Percentiles rank a stretch among this genome's conserved stretches.
Evolutionary conservation across 2,888 invertebrate species (phyloP).

Genomic region (Ennomos fuscantarius): DNA sequence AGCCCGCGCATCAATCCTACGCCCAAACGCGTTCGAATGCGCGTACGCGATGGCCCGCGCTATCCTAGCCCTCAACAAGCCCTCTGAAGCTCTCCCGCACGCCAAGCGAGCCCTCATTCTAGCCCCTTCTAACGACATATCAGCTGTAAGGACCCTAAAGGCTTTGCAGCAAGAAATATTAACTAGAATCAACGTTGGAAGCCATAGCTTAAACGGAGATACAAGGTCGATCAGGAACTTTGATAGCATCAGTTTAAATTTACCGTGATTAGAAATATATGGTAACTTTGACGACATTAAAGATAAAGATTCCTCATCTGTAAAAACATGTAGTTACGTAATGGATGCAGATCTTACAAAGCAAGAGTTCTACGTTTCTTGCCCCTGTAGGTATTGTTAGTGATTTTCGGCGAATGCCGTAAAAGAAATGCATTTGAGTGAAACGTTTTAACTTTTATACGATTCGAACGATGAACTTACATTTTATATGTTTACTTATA

Average conservation of each 20-base stretch:
- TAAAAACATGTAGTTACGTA: no score
- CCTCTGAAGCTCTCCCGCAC: slow-evolving; percentile 92
- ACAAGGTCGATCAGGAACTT: slow-evolving; percentile 73
- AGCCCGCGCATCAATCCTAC: slow-evolving; percentile 92
- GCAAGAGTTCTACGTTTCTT: no score
- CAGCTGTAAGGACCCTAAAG: slow-evolving; percentile 90
- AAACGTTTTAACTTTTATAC: slow-evolving; percentile 8
- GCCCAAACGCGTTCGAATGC: slow-evolving; percentile 96
- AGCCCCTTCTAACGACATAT: slow-evolving; percentile 89
- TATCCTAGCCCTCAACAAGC: slow-evolving; percentile 90
- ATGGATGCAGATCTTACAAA: no score
- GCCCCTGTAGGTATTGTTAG: no score
- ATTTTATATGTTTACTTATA: background rate
- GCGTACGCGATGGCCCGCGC: slow-evolving; percentile 96
- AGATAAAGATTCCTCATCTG: no score
- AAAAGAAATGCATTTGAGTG: slow-evolving; percentile 1
- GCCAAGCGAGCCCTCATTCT: slow-evolving; percentile 91
- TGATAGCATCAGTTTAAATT: slow-evolving; percentile 80
- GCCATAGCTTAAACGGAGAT: slow-evolving; percentile 70
- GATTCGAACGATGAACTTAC: slow-evolving; percentile 15
- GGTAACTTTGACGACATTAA: no score
- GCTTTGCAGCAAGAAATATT: slow-evolving; percentile 90
- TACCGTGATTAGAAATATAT: slow-evolving; percentile 58
- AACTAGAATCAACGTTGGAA: slow-evolving; percentile 78
- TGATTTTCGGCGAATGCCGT: no score